A percentile compares a stretch with the other conserved stretches of the same genome.
These are phyloP conservation scores for Drosophila littoralis DNA, from an alignment of 1,140 invertebrate genomes.

Conservation along the genomic window DNA sequence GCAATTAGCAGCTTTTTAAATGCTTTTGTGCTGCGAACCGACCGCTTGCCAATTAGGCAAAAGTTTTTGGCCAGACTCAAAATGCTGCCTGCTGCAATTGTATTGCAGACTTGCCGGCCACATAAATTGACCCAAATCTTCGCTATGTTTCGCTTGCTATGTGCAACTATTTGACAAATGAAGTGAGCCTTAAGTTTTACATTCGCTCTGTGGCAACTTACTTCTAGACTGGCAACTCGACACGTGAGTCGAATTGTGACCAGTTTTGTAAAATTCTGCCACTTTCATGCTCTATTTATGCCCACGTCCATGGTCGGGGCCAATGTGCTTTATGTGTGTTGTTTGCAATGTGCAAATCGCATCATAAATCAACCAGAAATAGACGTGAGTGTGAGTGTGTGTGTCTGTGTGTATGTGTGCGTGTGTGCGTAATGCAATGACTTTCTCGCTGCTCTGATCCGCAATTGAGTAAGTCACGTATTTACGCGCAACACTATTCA, in stretches of 20 bases:
- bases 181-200: constrained; percentile 11
- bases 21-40: background rate
- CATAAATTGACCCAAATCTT: constrained; percentile 6
- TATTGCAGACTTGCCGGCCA: background rate
- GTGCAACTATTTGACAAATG: constrained; percentile 24
- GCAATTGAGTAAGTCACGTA: constrained; percentile 20
- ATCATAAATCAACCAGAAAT: constrained; percentile 44
- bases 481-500: background rate
- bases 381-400: background rate
- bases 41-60: constrained; percentile 14
- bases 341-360: constrained; percentile 34
- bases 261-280: background rate
- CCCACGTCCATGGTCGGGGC: background rate
- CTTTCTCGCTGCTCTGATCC: background rate
- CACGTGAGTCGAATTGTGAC: constrained; percentile 12
- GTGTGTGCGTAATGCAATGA: background rate
- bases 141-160: background rate
- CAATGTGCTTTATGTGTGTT: constrained; percentile 4
- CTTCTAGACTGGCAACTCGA: constrained; percentile 19
- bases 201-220: constrained; percentile 18
- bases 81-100: constrained; percentile 8
- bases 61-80: constrained; percentile 1
- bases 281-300: background rate
- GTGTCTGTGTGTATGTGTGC: background rate
- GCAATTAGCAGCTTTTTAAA: constrained; percentile 51